Evolutionary conservation across 2,113 vertebrate species (phyloP), one percentile per base, ranked within the genome.

Genomic region (Brachyhypopomus gauderio): DNA sequence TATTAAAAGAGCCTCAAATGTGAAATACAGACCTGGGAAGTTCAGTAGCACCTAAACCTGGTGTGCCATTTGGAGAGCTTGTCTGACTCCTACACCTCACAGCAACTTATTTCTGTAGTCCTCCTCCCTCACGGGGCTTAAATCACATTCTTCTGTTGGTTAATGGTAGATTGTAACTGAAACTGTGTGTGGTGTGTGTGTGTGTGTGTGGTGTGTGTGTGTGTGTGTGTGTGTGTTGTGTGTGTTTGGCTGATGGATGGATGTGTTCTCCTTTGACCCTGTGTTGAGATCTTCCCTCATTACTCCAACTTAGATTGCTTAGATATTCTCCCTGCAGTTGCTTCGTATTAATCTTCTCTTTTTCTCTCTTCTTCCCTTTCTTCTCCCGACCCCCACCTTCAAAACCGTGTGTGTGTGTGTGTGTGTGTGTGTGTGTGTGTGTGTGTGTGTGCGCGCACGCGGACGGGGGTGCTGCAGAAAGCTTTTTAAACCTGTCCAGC

Each of bases 401-500:
- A n/a, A n/a, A n/a, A n/a, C n/a, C n/a, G n/a, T n/a, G n/a, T n/a
- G 93, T 64, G 23, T 64, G n/a, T 60, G 30, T 8, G 27, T 62
- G 58, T 74, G 73, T 75, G 34, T 59, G 55, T 72, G 70, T 72
- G 45, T 72, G 69, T 72, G 55, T 64, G 22, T 9, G n/a, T 73
- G 58, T 63, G 56, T 48, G 22, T 45, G 59, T 19, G 45, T 11
- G 30, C 30, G 30, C 3, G 30, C 30, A 30, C 3, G 30, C 30
- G 30, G 30, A 30, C 30, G 30, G 30, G n/a, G 36, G 92, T 94
- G 96, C 94, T 96, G 94, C 97, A 96, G 93, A 93, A 93, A 30
- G 93, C 95, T 95, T 97, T 97, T 97, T 96, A 94, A 96, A 96
- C 95, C 95, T 98, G 96, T 96, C 96, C 96, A 96, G 95, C 95